Base-by-base conservation (phyloP, 1,140 invertebrate genomes). In the Drosophila pallidifrons region DNA sequence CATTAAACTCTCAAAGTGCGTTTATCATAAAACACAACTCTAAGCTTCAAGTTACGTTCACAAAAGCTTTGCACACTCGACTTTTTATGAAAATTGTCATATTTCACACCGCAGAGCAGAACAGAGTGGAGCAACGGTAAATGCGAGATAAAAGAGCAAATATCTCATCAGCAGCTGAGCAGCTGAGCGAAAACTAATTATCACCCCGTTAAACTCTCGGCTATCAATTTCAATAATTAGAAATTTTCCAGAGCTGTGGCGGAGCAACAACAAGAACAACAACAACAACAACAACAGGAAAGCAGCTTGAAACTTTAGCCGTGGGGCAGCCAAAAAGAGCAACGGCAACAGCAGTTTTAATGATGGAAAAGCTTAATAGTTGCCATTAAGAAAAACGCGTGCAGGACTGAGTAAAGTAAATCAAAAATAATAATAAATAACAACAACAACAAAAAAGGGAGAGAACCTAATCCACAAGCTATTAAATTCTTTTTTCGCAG, bases 401-500 rank as follows among this genome's bases (percentile, higher is more conserved):
- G 30, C 57, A 59, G 67, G 61, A 64, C 51, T 15, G 7, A 43
- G 38, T 30, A 28, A 55, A 47, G 11, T 35, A 35, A 28, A 59
- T 38, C 11, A 55, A 68, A 60, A 68, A 68, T 15, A 45, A 43
- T 43, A 57, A 47, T 45, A 8, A 15, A 15, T 1, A 47, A 47
- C 6, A 47, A 47, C 46, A 20, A 47, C 46, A 47, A 47, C 6
- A 10, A 45, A 58, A 52, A 61, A 52, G 73, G 38, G 51, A 16
- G 15, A 41, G 64, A 35, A 13, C 57, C 46, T 57, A 75, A 75
- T 72, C 46, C 58, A 41, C 59, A 75, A 65, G 85, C 85, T 81
- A 89, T 89, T 89, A 89, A 79, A 82, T 89, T 90, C 69, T 74
- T 74, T 73, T 81, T 89, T 89, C 85, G 75, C 52, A 74, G 85